Percentiles rank a stretch among this genome's conserved stretches.
Conservation (phyloP, 1,140 invertebrate species). For the Lepidotrigona ventralis region DNA sequence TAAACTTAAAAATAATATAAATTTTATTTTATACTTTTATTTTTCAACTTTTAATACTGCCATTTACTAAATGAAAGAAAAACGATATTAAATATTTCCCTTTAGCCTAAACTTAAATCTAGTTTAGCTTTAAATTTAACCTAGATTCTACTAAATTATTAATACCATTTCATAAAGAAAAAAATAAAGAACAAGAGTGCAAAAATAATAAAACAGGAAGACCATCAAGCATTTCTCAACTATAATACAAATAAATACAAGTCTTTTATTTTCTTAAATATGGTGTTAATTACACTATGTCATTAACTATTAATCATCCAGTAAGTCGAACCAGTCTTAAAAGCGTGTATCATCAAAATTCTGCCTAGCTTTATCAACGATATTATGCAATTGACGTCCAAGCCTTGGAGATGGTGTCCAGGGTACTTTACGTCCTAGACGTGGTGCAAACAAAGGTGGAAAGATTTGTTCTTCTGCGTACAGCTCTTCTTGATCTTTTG, state of each 20-base stretch:
- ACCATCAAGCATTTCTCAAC: not conserved
- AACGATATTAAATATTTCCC: not conserved
- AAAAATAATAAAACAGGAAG: not conserved
- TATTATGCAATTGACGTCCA: slow-evolving; percentile 56
- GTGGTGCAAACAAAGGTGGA: slow-evolving; percentile 56
- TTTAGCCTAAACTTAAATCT: not conserved
- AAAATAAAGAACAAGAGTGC: not conserved
- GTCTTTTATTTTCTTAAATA: slow-evolving; percentile 50
- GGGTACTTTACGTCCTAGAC: slow-evolving; percentile 63
- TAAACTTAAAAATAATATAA: not conserved
- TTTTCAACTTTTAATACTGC: not conserved
- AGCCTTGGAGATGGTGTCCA: slow-evolving; percentile 61
- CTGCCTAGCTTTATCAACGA: slow-evolving; percentile 49
- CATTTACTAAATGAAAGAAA: not conserved
- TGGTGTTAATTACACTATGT: slow-evolving; percentile 40
- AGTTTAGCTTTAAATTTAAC: not conserved
- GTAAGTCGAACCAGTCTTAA: slow-evolving; percentile 7
- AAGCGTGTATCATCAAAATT: slow-evolving; percentile 29
- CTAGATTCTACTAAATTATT: not conserved
- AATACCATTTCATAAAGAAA: not conserved
- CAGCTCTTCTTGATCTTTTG: slow-evolving; percentile 26
- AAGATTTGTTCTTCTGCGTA: slow-evolving; percentile 36
- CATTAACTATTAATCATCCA: not conserved
- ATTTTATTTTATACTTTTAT: not conserved
- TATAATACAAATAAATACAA: slow-evolving; percentile 56